These are phyloP conservation scores for Babyrousa celebensis DNA, from an alignment of 2,797 vertebrate genomes.

Conservation along the genomic window DNA sequence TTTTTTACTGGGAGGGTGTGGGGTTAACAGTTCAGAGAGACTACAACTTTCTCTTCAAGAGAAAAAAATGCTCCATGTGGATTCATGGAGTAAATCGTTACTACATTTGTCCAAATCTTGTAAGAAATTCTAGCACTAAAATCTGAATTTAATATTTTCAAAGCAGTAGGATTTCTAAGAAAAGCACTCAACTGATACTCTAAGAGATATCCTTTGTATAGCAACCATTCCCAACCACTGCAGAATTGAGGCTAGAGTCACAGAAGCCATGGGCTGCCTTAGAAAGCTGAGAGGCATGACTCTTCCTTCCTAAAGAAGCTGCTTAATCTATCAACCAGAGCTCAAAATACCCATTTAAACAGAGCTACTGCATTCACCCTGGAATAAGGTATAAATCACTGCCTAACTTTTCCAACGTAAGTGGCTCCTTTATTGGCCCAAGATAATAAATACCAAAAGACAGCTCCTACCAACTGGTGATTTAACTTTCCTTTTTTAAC, in stretches of 20 bases:
- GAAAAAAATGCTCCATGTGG: neutral
- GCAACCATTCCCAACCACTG: conserved; percentile 15
- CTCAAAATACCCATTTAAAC: conserved; percentile 25
- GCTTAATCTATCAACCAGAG: conserved; percentile 58
- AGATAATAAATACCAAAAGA: conserved; percentile 57
- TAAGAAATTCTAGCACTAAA: conserved; percentile 65
- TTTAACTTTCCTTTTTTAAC: conserved; percentile 56
- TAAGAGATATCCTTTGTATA: neutral
- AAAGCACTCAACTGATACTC: neutral
- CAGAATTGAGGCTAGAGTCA: conserved; percentile 20
- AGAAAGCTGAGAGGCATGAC: conserved; percentile 12
- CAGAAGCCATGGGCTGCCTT: conserved; percentile 20
- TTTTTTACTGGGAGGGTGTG: neutral
- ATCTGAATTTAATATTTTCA: conserved; percentile 33
- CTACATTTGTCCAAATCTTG: neutral
- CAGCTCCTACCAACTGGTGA: conserved; percentile 24
- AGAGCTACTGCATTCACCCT: conserved; percentile 54
- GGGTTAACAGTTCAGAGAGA: conserved; percentile 40
- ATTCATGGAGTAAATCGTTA: conserved; percentile 28
- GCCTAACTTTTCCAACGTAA: neutral
- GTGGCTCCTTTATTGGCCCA: neutral
- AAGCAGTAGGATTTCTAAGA: neutral
- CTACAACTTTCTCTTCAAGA: conserved; percentile 40
- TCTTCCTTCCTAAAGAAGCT: conserved; percentile 21
- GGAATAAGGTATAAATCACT: conserved; percentile 26